phyloP scores from a whole-genome alignment of 2,113 vertebrate species.

The Petrocephalus zakoni region DNA sequence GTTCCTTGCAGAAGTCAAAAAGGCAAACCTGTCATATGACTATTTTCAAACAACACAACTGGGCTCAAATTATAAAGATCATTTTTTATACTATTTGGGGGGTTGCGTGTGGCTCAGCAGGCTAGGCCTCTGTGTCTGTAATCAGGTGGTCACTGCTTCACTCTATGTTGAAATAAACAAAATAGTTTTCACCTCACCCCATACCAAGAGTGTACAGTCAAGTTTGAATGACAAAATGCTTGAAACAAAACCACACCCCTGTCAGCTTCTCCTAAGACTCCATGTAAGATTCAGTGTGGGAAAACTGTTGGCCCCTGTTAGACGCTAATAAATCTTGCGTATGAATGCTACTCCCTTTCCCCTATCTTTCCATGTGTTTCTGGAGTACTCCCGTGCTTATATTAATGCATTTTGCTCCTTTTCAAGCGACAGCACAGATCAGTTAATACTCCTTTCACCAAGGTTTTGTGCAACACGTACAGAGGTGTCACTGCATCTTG shows the following conservation, averaged over 20 bases:
- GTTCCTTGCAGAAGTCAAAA: neutral
- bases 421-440: neutral
- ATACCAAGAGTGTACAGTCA: neutral
- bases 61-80: neutral
- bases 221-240: neutral
- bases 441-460: neutral
- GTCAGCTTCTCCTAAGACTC: neutral
- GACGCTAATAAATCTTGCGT: neutral
- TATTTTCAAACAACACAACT: neutral
- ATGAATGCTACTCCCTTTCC: neutral
- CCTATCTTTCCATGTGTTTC: neutral
- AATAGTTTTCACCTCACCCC: neutral
- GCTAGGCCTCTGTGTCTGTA: too few relatives aligned
- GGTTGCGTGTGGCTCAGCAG: too few relatives aligned
- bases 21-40: neutral
- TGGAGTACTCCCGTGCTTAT: neutral
- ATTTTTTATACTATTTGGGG: neutral
- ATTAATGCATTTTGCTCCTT: neutral
- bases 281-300: neutral
- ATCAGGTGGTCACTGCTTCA: too few relatives aligned
- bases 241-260: neutral
- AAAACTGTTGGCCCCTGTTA: neutral
- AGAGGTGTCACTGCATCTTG: conserved; percentile 7
- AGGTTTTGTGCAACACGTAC: neutral
- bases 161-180: neutral